These are phyloP conservation scores for Myotis myotis DNA, from an alignment of 2,797 vertebrate species.

Conservation along the genomic window DNA sequence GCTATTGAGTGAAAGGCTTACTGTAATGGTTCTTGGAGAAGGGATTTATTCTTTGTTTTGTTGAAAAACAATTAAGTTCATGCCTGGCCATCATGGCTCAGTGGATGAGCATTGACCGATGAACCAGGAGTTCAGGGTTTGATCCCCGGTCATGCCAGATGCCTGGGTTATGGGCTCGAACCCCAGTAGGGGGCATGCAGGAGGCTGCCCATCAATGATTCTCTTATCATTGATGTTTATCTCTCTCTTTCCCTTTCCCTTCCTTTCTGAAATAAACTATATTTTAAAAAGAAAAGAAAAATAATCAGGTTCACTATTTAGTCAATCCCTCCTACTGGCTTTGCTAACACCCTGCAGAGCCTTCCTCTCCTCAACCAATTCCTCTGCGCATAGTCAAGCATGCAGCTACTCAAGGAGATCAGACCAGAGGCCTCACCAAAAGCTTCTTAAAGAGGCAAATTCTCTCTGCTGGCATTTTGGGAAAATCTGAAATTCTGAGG, in stretches of 20 bases:
- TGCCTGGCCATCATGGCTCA: neutral
- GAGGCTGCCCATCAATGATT: neutral
- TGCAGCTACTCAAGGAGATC: neutral
- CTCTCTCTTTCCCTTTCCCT: neutral
- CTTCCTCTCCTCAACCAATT: neutral
- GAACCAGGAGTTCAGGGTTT: neutral
- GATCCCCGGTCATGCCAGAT: neutral
- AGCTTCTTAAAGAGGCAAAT: neutral
- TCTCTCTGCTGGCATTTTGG: neutral
- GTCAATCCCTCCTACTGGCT: neutral
- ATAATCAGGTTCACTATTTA: neutral
- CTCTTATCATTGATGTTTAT: neutral
- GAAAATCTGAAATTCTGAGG: neutral
- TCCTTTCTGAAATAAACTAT: neutral
- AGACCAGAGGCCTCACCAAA: neutral
- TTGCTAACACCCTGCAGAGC: neutral
- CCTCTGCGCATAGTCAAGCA: neutral
- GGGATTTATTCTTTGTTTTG: constrained; percentile 41
- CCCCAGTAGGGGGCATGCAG: neutral
- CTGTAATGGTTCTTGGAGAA: neutral
- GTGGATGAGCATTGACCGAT: neutral
- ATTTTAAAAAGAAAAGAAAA: neutral
- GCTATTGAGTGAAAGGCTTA: constrained; percentile 12
- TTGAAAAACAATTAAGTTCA: neutral
- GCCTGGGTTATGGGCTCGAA: neutral